Evolutionary conservation across 2,888 invertebrate species (phyloP).

Genomic region (Lochmaea capreae): DNA sequence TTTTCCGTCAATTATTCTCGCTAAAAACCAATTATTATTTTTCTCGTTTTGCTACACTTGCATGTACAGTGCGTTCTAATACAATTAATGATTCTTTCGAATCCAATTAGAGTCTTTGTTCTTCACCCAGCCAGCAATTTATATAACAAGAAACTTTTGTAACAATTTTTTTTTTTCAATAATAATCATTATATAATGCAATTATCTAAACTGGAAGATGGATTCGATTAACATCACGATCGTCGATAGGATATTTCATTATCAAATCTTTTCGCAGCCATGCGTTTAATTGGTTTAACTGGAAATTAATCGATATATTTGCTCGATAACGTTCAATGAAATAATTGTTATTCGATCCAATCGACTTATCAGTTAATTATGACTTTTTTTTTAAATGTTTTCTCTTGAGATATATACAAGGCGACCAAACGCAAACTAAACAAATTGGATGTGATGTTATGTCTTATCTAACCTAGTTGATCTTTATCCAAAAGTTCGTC

Average conservation of each 20-base stretch:
- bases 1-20: constrained; percentile 36
- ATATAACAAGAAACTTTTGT: constrained; percentile 40
- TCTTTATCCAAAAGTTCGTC: too few relatives aligned
- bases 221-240: constrained; percentile 44
- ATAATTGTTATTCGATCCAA: constrained; percentile 24
- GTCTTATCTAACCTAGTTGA: too few relatives aligned
- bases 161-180: constrained; percentile 38
- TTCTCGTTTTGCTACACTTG: constrained; percentile 42
- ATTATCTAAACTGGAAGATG: constrained; percentile 39
- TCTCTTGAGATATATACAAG: neutral
- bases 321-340: constrained; percentile 27
- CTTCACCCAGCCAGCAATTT: constrained; percentile 35
- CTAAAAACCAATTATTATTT: constrained; percentile 36
- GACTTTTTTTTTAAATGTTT: neutral
- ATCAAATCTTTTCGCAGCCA: constrained; percentile 32
- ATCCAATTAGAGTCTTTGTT: constrained; percentile 42
- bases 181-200: constrained; percentile 42
- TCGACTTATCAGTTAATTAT: constrained; percentile 5
- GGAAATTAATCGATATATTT: constrained; percentile 38
- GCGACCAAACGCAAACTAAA: too few relatives aligned
- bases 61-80: constrained; percentile 39
- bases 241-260: constrained; percentile 41
- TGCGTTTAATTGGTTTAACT: constrained; percentile 33
- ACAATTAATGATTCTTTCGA: constrained; percentile 42
- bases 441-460: too few relatives aligned